These are phyloP conservation scores for Ylistrum balloti DNA, from an alignment of 1,140 invertebrate genomes.

Conservation along the genomic window DNA sequence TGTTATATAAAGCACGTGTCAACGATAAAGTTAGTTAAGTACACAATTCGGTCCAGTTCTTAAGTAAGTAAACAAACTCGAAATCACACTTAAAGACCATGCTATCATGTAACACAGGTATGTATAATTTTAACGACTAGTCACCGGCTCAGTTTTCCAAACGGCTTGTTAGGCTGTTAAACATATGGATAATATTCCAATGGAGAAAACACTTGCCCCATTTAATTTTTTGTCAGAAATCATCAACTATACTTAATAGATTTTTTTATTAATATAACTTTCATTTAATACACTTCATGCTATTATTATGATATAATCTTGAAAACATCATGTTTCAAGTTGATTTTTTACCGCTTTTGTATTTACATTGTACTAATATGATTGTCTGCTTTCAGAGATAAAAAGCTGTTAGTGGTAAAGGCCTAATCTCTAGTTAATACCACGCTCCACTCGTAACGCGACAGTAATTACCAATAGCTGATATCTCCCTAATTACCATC, in stretches of 20 bases:
- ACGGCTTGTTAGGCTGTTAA: no score
- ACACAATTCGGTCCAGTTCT: not conserved
- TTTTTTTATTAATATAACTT: no score
- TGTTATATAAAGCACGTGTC: not conserved
- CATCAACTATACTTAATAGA: no score
- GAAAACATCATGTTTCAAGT: no score
- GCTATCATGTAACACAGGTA: not conserved
- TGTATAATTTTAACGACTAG: not conserved
- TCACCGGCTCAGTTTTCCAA: not conserved
- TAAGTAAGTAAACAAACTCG: not conserved
- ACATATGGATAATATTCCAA: no score
- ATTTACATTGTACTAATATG: not conserved
- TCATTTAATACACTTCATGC: no score
- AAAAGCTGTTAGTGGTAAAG: not conserved
- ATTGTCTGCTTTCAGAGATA: not conserved
- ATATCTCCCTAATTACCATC: not conserved
- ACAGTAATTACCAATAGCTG: not conserved
- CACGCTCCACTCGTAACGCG: not conserved
- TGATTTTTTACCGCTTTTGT: no score
- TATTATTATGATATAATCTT: no score
- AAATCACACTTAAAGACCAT: not conserved
- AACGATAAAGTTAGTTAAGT: not conserved
- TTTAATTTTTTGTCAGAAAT: no score
- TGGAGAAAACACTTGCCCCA: no score
- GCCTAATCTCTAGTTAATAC: not conserved